phyloP scores from a whole-genome alignment of 2,113 vertebrate genomes.

The Phocoena sinus region DNA sequence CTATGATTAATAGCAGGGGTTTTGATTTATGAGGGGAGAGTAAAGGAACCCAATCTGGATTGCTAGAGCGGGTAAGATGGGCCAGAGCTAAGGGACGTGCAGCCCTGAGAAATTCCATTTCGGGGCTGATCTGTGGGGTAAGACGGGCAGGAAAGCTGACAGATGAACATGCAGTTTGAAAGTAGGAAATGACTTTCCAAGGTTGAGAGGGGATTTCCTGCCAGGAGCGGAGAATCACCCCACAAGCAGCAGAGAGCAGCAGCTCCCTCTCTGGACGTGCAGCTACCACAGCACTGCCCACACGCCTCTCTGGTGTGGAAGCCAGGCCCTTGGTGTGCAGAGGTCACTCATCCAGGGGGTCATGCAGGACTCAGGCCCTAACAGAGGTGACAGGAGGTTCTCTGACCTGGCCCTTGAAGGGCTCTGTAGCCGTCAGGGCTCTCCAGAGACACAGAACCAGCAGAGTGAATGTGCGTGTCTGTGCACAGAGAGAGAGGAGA shows the following conservation, averaged over 20 bases:
- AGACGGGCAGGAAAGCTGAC: not conserved
- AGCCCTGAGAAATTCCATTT: not conserved
- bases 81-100: rapidly evolving
- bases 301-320: rapidly evolving
- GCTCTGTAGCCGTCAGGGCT: not conserved
- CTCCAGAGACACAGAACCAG: not conserved
- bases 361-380: rapidly evolving
- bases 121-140: not conserved
- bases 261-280: rapidly evolving
- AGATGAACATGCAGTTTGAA: not conserved
- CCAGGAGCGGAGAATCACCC: not conserved
- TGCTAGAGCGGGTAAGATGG: no score
- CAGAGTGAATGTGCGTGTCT: not conserved
- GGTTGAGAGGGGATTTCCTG: not conserved
- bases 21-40: not conserved
- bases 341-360: not conserved
- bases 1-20: not conserved
- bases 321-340: no score
- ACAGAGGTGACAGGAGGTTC: not conserved
- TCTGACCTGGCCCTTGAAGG: not conserved
- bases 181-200: not conserved
- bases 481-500: not conserved
- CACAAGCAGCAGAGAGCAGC: rapidly evolving
- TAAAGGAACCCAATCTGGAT: not conserved
- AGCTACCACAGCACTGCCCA: rapidly evolving